These are phyloP conservation scores for Agrypnus murinus DNA, from an alignment of 2,888 invertebrate species.

Conservation along the genomic window DNA sequence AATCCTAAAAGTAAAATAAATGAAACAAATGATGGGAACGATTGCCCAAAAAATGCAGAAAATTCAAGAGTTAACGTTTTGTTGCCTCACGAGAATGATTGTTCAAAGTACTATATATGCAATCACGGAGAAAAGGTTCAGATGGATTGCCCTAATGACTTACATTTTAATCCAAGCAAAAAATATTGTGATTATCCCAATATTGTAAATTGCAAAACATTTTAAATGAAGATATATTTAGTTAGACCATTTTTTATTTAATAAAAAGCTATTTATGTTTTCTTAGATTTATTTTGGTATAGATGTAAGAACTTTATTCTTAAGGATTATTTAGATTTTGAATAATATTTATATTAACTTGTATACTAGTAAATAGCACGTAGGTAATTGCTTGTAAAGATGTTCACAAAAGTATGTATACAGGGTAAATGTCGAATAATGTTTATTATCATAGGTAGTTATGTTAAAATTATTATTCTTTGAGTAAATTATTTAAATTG, in stretches of 20 bases:
- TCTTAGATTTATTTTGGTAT: not conserved
- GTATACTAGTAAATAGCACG: no score
- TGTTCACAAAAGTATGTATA: no score
- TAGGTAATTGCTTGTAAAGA: no score
- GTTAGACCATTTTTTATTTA: not conserved
- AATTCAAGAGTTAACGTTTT: constrained; percentile 5
- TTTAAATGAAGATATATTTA: not conserved
- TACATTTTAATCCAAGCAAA: constrained; percentile 47
- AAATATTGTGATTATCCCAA: constrained; percentile 50
- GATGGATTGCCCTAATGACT: constrained; percentile 43
- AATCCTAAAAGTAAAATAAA: constrained; percentile 1
- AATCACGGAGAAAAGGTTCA: constrained; percentile 37
- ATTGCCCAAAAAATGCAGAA: constrained; percentile 1
- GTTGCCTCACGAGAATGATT: constrained; percentile 50
- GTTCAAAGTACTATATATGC: constrained; percentile 50
- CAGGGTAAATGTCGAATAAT: no score
- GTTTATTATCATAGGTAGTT: no score
- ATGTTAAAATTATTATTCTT: no score
- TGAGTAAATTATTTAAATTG: no score
- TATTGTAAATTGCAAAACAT: constrained; percentile 44
- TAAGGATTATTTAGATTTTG: not conserved
- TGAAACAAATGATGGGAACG: not conserved
- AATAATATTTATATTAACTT: no score
- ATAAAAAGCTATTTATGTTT: not conserved
- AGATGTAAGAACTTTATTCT: not conserved